Percentiles rank a stretch among this genome's conserved stretches.
These are phyloP conservation scores for Xenus cinereus DNA, from an alignment of 2,113 vertebrate species.

Conservation along the genomic window DNA sequence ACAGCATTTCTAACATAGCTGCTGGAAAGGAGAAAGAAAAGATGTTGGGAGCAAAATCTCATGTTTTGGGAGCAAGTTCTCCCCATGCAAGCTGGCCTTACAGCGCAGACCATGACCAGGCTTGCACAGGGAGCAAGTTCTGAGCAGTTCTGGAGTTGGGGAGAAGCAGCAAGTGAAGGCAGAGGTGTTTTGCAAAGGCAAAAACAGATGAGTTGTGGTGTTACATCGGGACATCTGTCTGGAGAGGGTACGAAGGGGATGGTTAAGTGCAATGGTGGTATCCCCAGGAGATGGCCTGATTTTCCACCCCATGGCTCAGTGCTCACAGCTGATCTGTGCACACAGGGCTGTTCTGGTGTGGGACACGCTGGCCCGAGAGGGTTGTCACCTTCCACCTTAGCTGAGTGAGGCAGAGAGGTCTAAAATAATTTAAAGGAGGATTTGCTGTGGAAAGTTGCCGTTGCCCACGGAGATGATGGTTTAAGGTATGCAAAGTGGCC, in stretches of 20 bases:
- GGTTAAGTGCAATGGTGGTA: background rate
- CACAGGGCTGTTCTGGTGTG: background rate
- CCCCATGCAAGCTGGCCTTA: background rate
- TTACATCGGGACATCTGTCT: background rate
- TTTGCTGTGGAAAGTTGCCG: background rate
- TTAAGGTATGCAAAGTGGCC: background rate
- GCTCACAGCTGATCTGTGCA: background rate
- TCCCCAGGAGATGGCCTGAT: background rate
- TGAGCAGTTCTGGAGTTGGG: background rate
- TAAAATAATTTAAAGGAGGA: background rate
- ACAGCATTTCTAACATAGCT: background rate
- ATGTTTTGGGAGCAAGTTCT: background rate
- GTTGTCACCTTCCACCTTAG: background rate
- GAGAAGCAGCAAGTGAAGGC: background rate
- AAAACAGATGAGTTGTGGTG: background rate
- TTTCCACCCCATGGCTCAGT: background rate
- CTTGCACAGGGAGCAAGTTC: background rate
- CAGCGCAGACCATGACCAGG: background rate
- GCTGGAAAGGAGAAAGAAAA: background rate
- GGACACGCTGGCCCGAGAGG: background rate
- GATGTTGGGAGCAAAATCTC: no score
- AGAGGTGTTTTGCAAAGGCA: background rate
- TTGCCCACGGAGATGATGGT: background rate
- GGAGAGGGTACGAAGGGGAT: background rate
- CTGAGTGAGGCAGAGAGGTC: background rate